Percentiles rank a stretch among this genome's conserved stretches.
These are phyloP conservation scores for Heteromormyrus szaboi DNA, from an alignment of 2,797 vertebrate genomes.

Conservation along the genomic window DNA sequence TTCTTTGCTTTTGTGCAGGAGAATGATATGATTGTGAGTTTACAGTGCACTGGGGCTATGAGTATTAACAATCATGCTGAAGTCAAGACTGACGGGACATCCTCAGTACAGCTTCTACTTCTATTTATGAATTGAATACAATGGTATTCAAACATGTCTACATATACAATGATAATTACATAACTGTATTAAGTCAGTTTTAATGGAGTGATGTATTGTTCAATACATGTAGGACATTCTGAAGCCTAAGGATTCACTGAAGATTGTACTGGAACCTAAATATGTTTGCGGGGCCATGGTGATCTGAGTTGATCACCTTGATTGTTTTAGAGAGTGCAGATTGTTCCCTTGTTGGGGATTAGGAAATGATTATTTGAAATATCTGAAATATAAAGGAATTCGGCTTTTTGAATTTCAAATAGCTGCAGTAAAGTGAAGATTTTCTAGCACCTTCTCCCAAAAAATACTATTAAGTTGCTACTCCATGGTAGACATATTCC, in stretches of 20 bases:
- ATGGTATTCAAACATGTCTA: background rate
- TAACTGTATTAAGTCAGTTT: background rate
- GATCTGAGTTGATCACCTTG: background rate
- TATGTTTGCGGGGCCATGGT: background rate
- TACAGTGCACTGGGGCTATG: background rate
- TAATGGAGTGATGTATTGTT: background rate
- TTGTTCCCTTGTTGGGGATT: background rate
- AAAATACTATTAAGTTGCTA: background rate
- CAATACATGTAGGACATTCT: background rate
- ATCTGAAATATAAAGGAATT: background rate
- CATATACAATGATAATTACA: background rate
- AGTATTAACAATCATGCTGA: slow-evolving; percentile 17
- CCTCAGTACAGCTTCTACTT: background rate
- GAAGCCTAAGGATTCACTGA: background rate
- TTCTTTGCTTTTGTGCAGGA: background rate
- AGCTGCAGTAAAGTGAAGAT: slow-evolving; percentile 38
- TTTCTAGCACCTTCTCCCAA: background rate
- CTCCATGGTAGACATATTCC: background rate
- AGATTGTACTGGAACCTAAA: background rate
- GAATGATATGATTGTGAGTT: background rate
- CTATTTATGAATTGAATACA: background rate
- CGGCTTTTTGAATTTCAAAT: background rate
- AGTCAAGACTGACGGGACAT: slow-evolving; percentile 11
- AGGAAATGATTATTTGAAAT: background rate
- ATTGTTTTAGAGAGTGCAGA: background rate